Evolutionary conservation across 2,113 vertebrate genomes (phyloP), one percentile per base, ranked within the genome.

Genomic region (Xenopus laevis): DNA sequence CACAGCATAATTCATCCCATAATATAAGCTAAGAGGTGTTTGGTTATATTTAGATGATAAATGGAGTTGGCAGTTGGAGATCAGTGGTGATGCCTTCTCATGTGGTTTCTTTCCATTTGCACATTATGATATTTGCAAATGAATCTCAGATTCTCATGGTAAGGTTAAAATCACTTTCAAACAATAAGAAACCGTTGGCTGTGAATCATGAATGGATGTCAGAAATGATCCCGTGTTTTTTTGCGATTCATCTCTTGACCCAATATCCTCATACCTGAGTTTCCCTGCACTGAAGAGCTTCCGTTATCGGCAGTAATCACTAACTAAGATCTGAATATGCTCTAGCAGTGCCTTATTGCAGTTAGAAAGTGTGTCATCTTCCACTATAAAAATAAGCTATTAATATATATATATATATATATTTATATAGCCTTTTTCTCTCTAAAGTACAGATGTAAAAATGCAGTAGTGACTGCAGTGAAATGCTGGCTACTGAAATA

Each of bases 281-380:
- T 50, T 77, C 17, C 20, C 55, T 61, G 68, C 66, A 69, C 47
- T 70, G 59, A 53, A 77, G 65, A 77, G 15, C 27, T 76, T 63
- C 23, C 23, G n/a, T 77, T 45, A 57, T 77, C 67, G 33, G 47
- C 58, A 53, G 73, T 55, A 66, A 66, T 66, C 20, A 23, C 33
- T 77, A 46, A 52, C 21, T 52, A 45, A 61, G 4, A 13, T 16
- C 58, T 50, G 40, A 68, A 30, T 75, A 52, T 75, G 69, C 66
- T 68, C 73, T 50, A 77, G 60, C 74, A 77, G 74, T 77, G 67
- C 67, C 66, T 77, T 77, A 77, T 77, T 77, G 74, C 74, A 66
- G 57, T 70, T 45, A 64, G 64, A 70, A 77, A 77, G 66, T 64
- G 74, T 69, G 66, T 69, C 59, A 64, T 70, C 72, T 61, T 70